These are phyloP conservation scores for Geodia barretti DNA, from an alignment of 37 sponge, comb jelly and placozoan genomes.

Conservation along the genomic window DNA sequence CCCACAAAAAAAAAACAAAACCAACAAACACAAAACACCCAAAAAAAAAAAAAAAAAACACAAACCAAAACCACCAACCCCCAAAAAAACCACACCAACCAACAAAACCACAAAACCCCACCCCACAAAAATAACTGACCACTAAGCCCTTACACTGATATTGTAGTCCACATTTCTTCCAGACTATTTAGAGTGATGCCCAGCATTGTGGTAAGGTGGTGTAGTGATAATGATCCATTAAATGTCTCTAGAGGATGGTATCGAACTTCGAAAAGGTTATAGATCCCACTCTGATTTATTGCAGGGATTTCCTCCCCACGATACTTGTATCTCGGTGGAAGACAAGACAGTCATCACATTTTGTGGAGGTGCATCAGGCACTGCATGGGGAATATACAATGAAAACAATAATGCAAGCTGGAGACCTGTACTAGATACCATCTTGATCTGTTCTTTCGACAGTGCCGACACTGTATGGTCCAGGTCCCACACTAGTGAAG, in stretches of 20 bases:
- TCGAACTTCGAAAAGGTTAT: background rate
- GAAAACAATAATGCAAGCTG: no score
- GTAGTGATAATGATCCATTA: background rate
- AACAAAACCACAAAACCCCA: conserved; percentile 15
- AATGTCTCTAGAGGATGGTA: conserved; percentile 12
- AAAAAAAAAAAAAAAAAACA: no score
- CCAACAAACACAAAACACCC: no score
- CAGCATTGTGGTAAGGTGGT: no score
- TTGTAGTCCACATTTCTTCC: conserved; percentile 16
- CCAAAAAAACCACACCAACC: no score
- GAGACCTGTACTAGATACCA: no score
- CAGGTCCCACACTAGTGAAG: conserved; percentile 22
- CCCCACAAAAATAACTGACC: conserved; percentile 1
- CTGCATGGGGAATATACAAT: background rate
- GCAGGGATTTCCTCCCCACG: conserved; percentile 10
- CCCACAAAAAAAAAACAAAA: no score
- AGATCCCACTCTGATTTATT: conserved; percentile 31
- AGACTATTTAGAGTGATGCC: background rate
- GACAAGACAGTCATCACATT: background rate
- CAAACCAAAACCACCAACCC: no score
- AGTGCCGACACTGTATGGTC: conserved; percentile 9
- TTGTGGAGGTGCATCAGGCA: background rate
- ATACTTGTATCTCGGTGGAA: conserved; percentile 13
- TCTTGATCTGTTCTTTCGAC: conserved; percentile 29
- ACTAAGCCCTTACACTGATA: conserved; percentile 32